Conservation (phyloP, 2,797 vertebrate species). For the Rhinoraja longicauda region DNA sequence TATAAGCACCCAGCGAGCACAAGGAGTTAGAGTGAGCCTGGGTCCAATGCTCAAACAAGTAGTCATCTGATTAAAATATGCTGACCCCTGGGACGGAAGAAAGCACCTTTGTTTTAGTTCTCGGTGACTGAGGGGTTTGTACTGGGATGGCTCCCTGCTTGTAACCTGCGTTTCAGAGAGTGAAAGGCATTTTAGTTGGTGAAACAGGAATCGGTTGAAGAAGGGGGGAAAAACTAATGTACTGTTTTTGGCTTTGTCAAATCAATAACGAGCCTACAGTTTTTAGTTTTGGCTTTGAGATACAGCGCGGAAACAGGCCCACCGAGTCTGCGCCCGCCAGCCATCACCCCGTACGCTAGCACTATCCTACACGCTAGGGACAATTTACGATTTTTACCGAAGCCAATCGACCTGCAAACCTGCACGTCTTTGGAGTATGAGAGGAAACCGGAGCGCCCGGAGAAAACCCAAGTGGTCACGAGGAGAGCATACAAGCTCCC, state of each 20-base stretch:
- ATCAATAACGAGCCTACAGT: not conserved
- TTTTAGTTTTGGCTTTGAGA: too few species aligned
- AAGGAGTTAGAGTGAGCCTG: constrained; percentile 39
- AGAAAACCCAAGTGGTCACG: too few species aligned
- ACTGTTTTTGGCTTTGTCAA: not conserved
- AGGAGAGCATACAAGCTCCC: too few species aligned
- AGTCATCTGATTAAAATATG: constrained; percentile 14
- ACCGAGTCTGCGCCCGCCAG: too few species aligned
- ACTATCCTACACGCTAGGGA: too few species aligned
- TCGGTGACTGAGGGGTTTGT: constrained; percentile 18
- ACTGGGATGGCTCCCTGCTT: not conserved
- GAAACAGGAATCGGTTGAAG: not conserved
- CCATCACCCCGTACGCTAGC: too few species aligned
- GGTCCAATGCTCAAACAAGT: constrained; percentile 42
- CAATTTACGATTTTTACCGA: too few species aligned
- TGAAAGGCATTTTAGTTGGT: not conserved
- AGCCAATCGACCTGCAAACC: too few species aligned
- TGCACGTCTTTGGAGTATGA: too few species aligned
- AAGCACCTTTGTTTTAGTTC: constrained; percentile 43
- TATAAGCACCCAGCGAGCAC: not conserved
- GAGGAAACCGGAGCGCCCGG: too few species aligned
- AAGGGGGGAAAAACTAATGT: not conserved
- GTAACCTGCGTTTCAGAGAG: not conserved
- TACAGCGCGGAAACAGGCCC: too few species aligned
- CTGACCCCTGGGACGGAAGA: constrained; percentile 30